Conservation (phyloP, 1,140 invertebrate genomes). For the Cryptotermes secundus region DNA sequence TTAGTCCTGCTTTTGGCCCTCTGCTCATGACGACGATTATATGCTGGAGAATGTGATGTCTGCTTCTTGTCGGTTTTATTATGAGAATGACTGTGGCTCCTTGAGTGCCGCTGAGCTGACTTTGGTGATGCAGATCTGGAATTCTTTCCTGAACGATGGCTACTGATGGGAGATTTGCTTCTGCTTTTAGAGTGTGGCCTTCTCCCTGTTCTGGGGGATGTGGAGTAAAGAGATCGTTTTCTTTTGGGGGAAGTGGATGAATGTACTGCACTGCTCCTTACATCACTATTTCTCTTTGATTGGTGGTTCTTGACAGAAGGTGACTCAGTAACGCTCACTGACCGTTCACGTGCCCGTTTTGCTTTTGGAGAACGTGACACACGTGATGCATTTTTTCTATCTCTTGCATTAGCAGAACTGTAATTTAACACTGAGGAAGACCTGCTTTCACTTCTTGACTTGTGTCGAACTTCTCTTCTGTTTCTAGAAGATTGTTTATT, state of each 20-base stretch:
- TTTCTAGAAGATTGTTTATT: slow-evolving; percentile 1
- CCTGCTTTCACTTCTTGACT: slow-evolving; percentile 1
- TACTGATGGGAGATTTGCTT: slow-evolving; percentile 17
- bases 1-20: slow-evolving; percentile 27
- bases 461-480: neutral
- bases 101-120: neutral
- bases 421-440: neutral
- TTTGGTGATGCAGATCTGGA: slow-evolving; percentile 23
- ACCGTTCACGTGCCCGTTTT: neutral
- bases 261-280: neutral
- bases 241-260: slow-evolving; percentile 29
- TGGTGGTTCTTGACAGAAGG: slow-evolving; percentile 15
- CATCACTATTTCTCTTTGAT: neutral
- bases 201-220: slow-evolving; percentile 18
- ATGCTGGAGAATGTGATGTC: neutral
- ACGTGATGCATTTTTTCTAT: neutral
- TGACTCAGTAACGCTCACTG: neutral
- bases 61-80: slow-evolving; percentile 9
- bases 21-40: neutral
- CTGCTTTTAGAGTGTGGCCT: slow-evolving; percentile 22
- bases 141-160: slow-evolving; percentile 14
- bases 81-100: neutral
- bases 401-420: neutral
- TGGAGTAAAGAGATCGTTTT: slow-evolving; percentile 24
- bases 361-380: neutral